Conservation (phyloP, 2,888 invertebrate species). For the Fragum whitleyi region DNA sequence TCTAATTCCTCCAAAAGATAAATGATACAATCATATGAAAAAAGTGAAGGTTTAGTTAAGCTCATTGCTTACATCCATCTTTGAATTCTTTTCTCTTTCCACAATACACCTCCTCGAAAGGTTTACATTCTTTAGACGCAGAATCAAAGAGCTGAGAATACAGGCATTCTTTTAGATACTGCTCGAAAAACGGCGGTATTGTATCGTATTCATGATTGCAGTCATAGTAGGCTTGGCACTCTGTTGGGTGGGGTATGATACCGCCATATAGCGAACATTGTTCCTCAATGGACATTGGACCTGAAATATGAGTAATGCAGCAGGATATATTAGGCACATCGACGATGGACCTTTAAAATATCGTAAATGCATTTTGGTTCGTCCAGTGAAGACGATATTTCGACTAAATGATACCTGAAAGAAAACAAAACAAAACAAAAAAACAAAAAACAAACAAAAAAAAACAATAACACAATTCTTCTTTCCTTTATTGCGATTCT, state of each 20-base stretch:
- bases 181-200: slow-evolving; percentile 59
- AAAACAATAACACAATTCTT: no score
- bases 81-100: slow-evolving; percentile 63
- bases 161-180: slow-evolving; percentile 71
- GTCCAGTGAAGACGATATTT: no score
- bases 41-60: no score
- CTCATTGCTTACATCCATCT: slow-evolving; percentile 59
- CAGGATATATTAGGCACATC: no score
- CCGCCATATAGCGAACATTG: slow-evolving; percentile 53
- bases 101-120: slow-evolving; percentile 75
- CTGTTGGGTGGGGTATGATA: slow-evolving; percentile 71
- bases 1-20: no score
- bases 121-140: slow-evolving; percentile 68
- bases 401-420: no score
- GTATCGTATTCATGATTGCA: slow-evolving; percentile 65
- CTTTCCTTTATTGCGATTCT: no score
- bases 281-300: slow-evolving; percentile 57
- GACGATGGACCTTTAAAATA: no score
- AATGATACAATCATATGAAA: no score
- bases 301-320: slow-evolving; percentile 34
- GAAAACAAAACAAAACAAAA: no score
- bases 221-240: slow-evolving; percentile 78
- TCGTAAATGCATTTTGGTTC: no score
- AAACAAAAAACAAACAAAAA: no score
- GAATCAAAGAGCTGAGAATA: slow-evolving; percentile 76